Evolutionary conservation across 2,113 vertebrate species (phyloP).

Genomic region (Abramis brama): DNA sequence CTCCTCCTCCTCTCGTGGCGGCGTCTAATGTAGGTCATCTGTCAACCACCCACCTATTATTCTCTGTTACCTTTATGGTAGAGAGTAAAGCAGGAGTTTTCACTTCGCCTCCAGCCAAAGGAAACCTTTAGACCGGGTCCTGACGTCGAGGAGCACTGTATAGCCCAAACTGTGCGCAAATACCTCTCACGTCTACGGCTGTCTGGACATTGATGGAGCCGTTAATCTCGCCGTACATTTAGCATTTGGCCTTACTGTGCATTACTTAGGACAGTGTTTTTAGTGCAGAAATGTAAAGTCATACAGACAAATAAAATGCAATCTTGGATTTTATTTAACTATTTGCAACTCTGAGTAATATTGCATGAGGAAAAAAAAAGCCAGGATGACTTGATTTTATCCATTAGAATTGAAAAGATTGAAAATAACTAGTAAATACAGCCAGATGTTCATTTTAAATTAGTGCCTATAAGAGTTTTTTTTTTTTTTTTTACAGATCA

Average conservation of each 20-base stretch:
- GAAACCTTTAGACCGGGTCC: constrained; percentile 55
- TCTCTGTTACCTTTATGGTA: constrained; percentile 59
- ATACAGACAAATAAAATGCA: not conserved
- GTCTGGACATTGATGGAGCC: constrained; percentile 1
- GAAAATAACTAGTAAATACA: too few relatives aligned
- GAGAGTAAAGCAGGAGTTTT: constrained; percentile 49
- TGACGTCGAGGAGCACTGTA: constrained; percentile 38
- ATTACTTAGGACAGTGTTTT: not conserved
- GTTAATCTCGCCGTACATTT: not conserved
- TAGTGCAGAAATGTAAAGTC: not conserved
- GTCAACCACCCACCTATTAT: constrained; percentile 60
- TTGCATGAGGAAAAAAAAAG: not conserved
- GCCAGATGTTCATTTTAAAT: not conserved
- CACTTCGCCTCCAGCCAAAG: constrained; percentile 47
- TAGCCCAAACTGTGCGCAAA: constrained; percentile 24
- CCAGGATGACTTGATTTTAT: not conserved
- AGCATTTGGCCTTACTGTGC: not conserved
- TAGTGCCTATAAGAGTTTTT: not conserved
- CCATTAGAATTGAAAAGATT: not conserved
- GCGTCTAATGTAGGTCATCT: constrained; percentile 46
- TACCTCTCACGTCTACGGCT: constrained; percentile 14
- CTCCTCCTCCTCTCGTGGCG: not conserved
- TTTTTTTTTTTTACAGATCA: not conserved
- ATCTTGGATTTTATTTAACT: not conserved
- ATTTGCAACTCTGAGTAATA: too few relatives aligned